Evolutionary conservation across 2,797 vertebrate species (phyloP).

Genomic region (Hippopotamyrus pictus): DNA sequence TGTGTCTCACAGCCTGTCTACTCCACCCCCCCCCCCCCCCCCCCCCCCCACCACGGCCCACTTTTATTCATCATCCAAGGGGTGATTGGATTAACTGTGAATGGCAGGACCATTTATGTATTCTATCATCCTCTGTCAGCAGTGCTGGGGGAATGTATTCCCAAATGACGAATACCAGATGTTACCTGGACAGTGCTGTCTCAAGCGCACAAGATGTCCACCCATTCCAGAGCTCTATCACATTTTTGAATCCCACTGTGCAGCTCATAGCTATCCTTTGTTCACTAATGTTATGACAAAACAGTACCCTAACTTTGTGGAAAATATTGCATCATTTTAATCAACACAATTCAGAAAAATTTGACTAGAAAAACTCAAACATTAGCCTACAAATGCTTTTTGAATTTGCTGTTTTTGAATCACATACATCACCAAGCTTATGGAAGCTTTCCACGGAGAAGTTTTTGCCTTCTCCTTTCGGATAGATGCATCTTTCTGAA

Average conservation of each 20-base stretch:
- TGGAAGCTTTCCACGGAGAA: not conserved
- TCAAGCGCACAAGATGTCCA: not conserved
- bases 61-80: not conserved
- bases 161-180: not conserved
- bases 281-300: not conserved
- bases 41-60: not conserved
- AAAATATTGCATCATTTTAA: not conserved
- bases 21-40: not conserved
- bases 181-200: not conserved
- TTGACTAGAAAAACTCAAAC: not conserved
- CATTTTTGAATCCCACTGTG: not conserved
- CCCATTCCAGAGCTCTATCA: not conserved
- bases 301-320: not conserved
- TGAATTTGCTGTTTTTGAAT: not conserved
- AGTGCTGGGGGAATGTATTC: not conserved
- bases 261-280: not conserved
- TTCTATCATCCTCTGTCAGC: not conserved
- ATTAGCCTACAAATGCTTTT: not conserved
- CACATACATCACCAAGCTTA: not conserved
- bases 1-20: not conserved
- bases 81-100: constrained; percentile 15
- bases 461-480: not conserved
- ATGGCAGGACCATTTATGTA: not conserved
- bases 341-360: not conserved
- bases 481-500: constrained; percentile 11